These are phyloP conservation scores for Teleogryllus oceanicus DNA, from an alignment of 2,888 invertebrate species.

Conservation along the genomic window DNA sequence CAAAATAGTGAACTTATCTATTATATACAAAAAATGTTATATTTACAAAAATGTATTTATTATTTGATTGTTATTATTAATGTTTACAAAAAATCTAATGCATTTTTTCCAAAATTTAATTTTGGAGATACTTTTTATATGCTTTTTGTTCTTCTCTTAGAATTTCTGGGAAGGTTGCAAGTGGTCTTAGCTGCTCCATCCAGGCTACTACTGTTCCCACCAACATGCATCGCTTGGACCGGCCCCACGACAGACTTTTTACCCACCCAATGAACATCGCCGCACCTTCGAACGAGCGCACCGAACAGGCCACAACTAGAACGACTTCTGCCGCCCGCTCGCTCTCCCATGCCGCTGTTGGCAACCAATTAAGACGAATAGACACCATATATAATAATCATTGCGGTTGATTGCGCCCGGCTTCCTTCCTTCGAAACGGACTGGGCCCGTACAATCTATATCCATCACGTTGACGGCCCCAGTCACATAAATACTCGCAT, in stretches of 20 bases:
- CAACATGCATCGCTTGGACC: background rate
- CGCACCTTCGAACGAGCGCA: background rate
- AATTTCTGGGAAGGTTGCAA: too few relatives aligned
- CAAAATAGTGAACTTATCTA: too few relatives aligned
- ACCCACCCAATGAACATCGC: background rate
- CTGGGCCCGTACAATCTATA: constrained; percentile 26
- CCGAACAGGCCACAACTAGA: too few relatives aligned
- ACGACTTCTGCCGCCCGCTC: background rate
- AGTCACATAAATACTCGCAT: constrained; percentile 34
- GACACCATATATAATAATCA: constrained; percentile 28
- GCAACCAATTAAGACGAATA: constrained; percentile 28
- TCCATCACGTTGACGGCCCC: constrained; percentile 32
- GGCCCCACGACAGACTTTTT: background rate
- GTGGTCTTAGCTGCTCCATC: too few relatives aligned
- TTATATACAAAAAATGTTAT: too few relatives aligned
- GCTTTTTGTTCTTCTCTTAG: too few relatives aligned
- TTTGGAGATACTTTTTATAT: too few relatives aligned
- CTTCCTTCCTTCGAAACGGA: constrained; percentile 11
- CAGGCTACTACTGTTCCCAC: background rate
- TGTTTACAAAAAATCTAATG: too few relatives aligned
- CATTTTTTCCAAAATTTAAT: too few relatives aligned
- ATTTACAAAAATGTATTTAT: too few relatives aligned
- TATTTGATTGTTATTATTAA: too few relatives aligned
- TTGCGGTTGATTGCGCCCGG: background rate
- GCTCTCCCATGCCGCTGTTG: constrained; percentile 18